Evolutionary conservation across 1,140 invertebrate species (phyloP).

Genomic region (Drosophila tani): DNA sequence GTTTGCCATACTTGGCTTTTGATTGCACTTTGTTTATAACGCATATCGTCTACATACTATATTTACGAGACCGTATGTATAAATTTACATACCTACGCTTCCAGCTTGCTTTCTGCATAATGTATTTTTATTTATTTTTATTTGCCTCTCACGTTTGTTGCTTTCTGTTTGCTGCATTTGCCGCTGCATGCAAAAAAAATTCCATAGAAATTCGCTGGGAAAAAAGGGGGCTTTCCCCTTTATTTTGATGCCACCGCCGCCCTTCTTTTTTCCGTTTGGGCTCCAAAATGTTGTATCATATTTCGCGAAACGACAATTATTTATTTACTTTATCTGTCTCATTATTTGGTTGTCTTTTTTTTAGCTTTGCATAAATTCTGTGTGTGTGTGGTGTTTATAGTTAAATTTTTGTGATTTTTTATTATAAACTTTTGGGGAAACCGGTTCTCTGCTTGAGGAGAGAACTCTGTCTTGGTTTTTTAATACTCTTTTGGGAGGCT

Average conservation of each 20-base stretch:
- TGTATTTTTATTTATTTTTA: slow-evolving; percentile 72
- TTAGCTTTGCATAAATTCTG: slow-evolving; percentile 23
- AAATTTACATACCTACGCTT: slow-evolving; percentile 16
- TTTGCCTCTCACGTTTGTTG: slow-evolving; percentile 63
- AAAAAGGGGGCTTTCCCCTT: slow-evolving; percentile 9
- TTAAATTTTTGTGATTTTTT: slow-evolving; percentile 25
- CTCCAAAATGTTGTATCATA: slow-evolving; percentile 65
- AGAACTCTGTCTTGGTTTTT: neutral
- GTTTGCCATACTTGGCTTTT: slow-evolving; percentile 35
- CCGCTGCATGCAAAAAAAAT: slow-evolving; percentile 61
- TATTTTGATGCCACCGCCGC: slow-evolving; percentile 6
- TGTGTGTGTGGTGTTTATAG: slow-evolving; percentile 9
- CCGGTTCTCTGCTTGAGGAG: slow-evolving; percentile 17
- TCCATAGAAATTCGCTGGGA: slow-evolving; percentile 56
- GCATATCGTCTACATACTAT: slow-evolving; percentile 11
- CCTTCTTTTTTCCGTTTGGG: neutral
- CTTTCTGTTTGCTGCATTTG: slow-evolving; percentile 63
- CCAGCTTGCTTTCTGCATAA: slow-evolving; percentile 55
- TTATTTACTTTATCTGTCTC: slow-evolving; percentile 28
- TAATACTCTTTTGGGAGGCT: neutral
- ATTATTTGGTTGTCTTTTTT: neutral
- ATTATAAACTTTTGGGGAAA: slow-evolving; percentile 30
- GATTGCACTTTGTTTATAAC: slow-evolving; percentile 71
- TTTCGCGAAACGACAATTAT: slow-evolving; percentile 61
- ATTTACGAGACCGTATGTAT: neutral